A percentile compares a stretch with the other conserved stretches of the same genome.
These are phyloP conservation scores for Mythimna ferrago DNA, from an alignment of 2,888 invertebrate genomes.

Conservation along the genomic window DNA sequence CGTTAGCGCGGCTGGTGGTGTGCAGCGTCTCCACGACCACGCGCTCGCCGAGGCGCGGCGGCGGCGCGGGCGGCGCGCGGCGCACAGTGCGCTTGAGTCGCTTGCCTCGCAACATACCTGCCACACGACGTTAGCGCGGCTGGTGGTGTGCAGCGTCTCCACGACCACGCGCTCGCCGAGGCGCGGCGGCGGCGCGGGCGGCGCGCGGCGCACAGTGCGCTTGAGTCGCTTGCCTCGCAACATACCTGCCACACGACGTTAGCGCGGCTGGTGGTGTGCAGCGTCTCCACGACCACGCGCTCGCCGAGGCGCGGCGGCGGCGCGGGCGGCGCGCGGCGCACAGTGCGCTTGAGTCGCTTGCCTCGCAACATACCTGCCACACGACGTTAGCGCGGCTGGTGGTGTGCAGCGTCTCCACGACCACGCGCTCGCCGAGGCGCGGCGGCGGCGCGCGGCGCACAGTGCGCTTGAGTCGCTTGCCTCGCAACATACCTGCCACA, in stretches of 20 bases:
- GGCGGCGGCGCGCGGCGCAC: no score
- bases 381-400: constrained; percentile 68
- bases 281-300: constrained; percentile 60
- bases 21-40: constrained; percentile 17
- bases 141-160: constrained; percentile 10
- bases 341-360: no score
- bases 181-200: constrained; percentile 72
- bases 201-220: constrained; percentile 5
- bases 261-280: constrained; percentile 67
- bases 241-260: constrained; percentile 80
- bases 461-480: constrained; percentile 46
- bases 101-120: constrained; percentile 77
- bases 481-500: constrained; percentile 78
- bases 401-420: background rate
- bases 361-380: constrained; percentile 73
- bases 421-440: background rate
- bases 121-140: constrained; percentile 82
- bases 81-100: constrained; percentile 1
- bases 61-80: constrained; percentile 8
- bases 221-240: constrained; percentile 61
- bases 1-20: constrained; percentile 14
- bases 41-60: background rate
- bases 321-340: no score
- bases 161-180: constrained; percentile 86
- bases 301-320: constrained; percentile 76